Percentiles rank a stretch among this genome's conserved stretches.
phyloP scores from a whole-genome alignment of 2,888 invertebrate genomes.

The Myopa tessellatipennis region DNA sequence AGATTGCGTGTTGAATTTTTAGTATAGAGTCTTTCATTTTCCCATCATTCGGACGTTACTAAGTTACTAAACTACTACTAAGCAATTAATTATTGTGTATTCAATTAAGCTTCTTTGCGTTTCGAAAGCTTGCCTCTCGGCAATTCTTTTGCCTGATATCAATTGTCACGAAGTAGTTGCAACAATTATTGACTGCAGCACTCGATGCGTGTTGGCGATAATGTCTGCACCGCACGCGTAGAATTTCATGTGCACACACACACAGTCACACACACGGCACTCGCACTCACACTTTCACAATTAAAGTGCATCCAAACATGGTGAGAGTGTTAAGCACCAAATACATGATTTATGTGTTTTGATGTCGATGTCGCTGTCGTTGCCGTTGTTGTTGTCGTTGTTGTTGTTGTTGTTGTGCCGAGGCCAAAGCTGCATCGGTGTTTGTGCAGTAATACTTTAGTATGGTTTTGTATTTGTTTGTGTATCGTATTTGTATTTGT shows the following conservation, averaged over 20 bases:
- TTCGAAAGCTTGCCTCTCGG: neutral
- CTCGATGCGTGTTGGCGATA: slow-evolving; percentile 44
- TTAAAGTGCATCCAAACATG: neutral
- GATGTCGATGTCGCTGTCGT: neutral
- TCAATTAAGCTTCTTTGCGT: slow-evolving; percentile 15
- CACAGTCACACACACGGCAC: neutral
- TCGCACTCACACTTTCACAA: neutral
- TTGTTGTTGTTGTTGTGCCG: neutral
- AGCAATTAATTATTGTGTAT: slow-evolving; percentile 8
- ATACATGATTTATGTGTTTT: slow-evolving; percentile 41
- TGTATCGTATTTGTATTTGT: neutral
- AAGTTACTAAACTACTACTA: no score
- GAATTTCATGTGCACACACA: slow-evolving; percentile 5
- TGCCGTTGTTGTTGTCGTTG: neutral
- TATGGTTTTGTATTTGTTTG: neutral
- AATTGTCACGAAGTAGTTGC: slow-evolving; percentile 38
- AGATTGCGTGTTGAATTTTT: no score
- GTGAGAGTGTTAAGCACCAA: slow-evolving; percentile 19
- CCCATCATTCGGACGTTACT: no score
- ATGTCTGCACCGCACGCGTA: slow-evolving; percentile 37
- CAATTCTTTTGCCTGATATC: slow-evolving; percentile 21
- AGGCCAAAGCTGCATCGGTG: neutral
- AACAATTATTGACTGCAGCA: slow-evolving; percentile 46
- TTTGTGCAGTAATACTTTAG: neutral
- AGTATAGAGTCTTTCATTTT: no score